phyloP scores from a whole-genome alignment of 2,113 vertebrate species.

The Salminus brasiliensis region DNA sequence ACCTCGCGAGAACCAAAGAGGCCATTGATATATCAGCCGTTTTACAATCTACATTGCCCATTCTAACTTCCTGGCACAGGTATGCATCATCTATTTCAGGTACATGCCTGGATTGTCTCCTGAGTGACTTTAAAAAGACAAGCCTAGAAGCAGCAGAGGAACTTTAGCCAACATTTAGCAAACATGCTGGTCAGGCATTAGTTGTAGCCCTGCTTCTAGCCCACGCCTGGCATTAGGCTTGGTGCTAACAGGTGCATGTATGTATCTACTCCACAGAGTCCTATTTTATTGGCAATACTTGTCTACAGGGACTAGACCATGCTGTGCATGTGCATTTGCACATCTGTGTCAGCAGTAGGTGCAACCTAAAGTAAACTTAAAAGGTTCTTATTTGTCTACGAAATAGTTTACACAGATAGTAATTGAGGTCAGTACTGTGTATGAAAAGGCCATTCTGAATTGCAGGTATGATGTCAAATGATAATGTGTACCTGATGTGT shows the following conservation, averaged over 20 bases:
- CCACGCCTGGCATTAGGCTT: too few relatives aligned
- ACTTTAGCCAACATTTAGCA: background rate
- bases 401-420: background rate
- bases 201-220: too few relatives aligned
- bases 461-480: background rate
- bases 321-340: too few relatives aligned
- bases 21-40: conserved; percentile 55
- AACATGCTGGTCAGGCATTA: too few relatives aligned
- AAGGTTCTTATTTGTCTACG: too few relatives aligned
- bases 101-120: conserved; percentile 34
- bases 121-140: background rate
- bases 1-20: conserved; percentile 52
- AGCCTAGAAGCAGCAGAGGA: background rate
- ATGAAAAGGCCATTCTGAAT: background rate
- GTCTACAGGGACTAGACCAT: too few relatives aligned
- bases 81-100: conserved; percentile 36
- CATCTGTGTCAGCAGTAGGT: too few relatives aligned
- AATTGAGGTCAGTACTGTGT: background rate
- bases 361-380: background rate
- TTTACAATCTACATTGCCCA: conserved; percentile 59
- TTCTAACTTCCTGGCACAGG: conserved; percentile 43
- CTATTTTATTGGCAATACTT: too few relatives aligned
- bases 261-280: background rate
- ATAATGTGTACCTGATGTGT: background rate
- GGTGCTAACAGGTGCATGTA: background rate